Evolutionary conservation across 2,797 vertebrate genomes (phyloP).

Genomic region (Oceanodroma leucorhoa): DNA sequence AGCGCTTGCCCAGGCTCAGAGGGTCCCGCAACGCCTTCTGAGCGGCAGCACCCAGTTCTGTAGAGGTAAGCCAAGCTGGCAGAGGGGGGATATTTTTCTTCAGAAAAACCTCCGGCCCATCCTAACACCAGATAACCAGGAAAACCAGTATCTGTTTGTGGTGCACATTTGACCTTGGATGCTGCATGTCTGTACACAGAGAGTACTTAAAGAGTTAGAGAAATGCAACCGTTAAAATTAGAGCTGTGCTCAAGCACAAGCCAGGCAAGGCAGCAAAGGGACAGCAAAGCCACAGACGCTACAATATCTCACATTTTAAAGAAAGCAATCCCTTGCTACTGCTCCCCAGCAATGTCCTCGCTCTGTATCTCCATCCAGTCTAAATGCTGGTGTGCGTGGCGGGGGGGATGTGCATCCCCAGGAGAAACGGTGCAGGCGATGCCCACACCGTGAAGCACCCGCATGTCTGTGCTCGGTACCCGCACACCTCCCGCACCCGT

Average conservation of each 20-base stretch:
- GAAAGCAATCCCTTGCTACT: background rate
- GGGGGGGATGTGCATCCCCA: accelerated
- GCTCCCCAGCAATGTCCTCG: background rate
- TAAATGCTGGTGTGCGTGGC: accelerated
- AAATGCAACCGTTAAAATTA: background rate
- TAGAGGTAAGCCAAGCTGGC: background rate
- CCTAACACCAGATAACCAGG: background rate
- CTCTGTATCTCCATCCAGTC: background rate
- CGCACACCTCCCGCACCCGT: background rate
- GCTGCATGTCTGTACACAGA: accelerated
- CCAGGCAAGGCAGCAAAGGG: background rate
- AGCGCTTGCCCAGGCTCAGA: background rate
- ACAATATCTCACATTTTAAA: accelerated
- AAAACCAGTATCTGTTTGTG: background rate
- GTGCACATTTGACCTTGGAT: background rate
- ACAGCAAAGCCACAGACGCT: background rate
- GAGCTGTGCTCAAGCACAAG: background rate
- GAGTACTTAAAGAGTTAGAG: background rate
- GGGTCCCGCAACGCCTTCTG: accelerated
- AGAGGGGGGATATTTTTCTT: background rate
- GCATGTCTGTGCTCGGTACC: accelerated
- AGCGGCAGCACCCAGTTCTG: accelerated
- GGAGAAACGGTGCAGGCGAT: accelerated
- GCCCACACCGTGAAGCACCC: background rate
- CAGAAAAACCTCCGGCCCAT: background rate